Conservation (phyloP, 2,797 vertebrate species). For the Sparidentex hasta region DNA sequence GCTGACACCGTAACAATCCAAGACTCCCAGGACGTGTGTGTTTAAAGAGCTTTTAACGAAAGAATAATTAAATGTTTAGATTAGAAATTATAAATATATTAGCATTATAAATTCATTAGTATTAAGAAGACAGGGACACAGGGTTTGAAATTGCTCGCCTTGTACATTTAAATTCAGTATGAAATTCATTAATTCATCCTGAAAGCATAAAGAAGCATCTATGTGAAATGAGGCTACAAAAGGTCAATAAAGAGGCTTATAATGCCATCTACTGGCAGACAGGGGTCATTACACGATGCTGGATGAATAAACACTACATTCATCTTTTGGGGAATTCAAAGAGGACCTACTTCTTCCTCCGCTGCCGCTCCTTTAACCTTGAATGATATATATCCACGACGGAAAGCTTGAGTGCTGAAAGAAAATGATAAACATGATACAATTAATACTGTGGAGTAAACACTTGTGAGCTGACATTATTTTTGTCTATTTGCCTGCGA, state of each 20-base stretch:
- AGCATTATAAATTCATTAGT: slow-evolving; percentile 35
- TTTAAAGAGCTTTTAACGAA: slow-evolving; percentile 38
- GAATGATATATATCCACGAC: slow-evolving; percentile 99
- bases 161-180: slow-evolving; percentile 33
- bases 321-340: not conserved
- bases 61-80: slow-evolving; percentile 32
- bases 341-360: slow-evolving; percentile 95
- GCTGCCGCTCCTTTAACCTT: slow-evolving; percentile 95
- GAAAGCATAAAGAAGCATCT: slow-evolving; percentile 25
- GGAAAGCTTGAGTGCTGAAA: slow-evolving; percentile 95
- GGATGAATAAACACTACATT: not conserved
- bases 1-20: slow-evolving; percentile 34
- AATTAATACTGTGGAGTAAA: not conserved
- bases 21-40: slow-evolving; percentile 20
- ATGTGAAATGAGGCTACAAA: not conserved
- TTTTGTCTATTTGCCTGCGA: not conserved
- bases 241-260: slow-evolving; percentile 18
- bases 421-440: slow-evolving; percentile 1
- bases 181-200: slow-evolving; percentile 37
- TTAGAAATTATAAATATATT: slow-evolving; percentile 43
- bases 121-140: slow-evolving; percentile 15
- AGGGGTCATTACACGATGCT: slow-evolving; percentile 40
- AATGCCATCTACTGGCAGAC: slow-evolving; percentile 70
- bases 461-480: not conserved
- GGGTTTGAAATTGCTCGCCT: slow-evolving; percentile 24